Percentiles rank a stretch among this genome's conserved stretches.
Conservation (phyloP, 2,888 invertebrate species). For the Aradus depressus region DNA sequence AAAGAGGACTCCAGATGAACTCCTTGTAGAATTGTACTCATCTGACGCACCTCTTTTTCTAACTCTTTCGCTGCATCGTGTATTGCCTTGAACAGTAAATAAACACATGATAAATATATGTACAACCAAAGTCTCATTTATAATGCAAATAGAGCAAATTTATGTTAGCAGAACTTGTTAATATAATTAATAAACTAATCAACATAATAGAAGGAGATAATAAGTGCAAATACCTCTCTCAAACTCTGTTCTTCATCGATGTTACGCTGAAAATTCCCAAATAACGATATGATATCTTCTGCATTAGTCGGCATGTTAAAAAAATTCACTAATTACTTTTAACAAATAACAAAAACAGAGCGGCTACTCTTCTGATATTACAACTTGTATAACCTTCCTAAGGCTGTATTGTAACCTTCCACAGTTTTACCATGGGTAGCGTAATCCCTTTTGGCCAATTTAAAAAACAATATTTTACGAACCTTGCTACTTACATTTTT, state of each 20-base stretch:
- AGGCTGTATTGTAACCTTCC: no score
- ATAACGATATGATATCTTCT: constrained; percentile 44
- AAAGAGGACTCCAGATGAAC: constrained; percentile 61
- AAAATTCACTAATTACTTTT: no score
- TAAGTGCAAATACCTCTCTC: constrained; percentile 44
- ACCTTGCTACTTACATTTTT: no score
- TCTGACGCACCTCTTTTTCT: constrained; percentile 66
- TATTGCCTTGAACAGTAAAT: constrained; percentile 42
- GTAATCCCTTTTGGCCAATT: no score
- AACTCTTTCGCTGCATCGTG: constrained; percentile 59
- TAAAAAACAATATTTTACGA: no score
- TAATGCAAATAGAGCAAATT: neutral
- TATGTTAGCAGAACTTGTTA: constrained; percentile 33
- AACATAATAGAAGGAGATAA: neutral
- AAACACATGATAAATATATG: neutral
- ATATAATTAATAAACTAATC: constrained; percentile 26
- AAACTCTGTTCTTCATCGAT: constrained; percentile 67
- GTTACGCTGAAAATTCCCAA: constrained; percentile 64
- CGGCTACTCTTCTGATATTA: no score
- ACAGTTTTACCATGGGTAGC: no score
- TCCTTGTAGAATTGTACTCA: constrained; percentile 64
- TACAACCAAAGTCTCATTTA: neutral
- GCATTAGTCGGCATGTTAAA: constrained; percentile 39
- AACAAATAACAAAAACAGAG: no score
- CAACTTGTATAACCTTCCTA: no score